phyloP scores from a whole-genome alignment of 2,888 invertebrate species.

The Gasteruption jaculator region DNA sequence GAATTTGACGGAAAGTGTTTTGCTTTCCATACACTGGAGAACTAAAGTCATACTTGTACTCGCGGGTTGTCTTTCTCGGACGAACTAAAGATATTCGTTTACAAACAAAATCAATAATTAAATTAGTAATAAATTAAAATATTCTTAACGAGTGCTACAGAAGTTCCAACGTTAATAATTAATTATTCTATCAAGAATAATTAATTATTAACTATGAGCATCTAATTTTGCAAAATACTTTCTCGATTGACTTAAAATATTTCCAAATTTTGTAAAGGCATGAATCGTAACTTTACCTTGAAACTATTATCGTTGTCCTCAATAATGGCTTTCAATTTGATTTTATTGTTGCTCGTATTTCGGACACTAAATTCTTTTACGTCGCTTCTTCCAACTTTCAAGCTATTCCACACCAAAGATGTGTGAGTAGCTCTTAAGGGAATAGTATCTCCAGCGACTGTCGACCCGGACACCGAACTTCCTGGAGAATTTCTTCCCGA shows the following conservation, averaged over 20 bases:
- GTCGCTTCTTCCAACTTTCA: constrained; percentile 55
- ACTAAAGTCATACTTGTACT: constrained; percentile 45
- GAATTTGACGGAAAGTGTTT: constrained; percentile 55
- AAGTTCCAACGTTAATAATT: background rate
- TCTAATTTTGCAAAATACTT: too few species aligned
- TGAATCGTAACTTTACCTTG: constrained; percentile 48
- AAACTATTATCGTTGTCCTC: constrained; percentile 41
- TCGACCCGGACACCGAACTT: constrained; percentile 39
- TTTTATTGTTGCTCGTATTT: constrained; percentile 56
- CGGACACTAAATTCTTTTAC: constrained; percentile 57
- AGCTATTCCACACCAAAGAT: constrained; percentile 60
- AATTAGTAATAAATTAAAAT: background rate
- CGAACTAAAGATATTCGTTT: constrained; percentile 36
- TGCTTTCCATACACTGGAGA: constrained; percentile 58
- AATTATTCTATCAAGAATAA: background rate
- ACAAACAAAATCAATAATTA: background rate
- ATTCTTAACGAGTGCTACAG: background rate
- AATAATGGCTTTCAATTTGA: constrained; percentile 56
- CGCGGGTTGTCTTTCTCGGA: constrained; percentile 36
- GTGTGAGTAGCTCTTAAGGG: constrained; percentile 58
- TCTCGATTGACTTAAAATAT: background rate
- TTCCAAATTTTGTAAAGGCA: constrained; percentile 5
- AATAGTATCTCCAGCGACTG: constrained; percentile 37
- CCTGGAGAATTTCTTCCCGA: constrained; percentile 45
- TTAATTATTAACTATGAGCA: background rate